phyloP scores from a whole-genome alignment of 2,888 invertebrate species.

The Oxyteleia sp. region DNA sequence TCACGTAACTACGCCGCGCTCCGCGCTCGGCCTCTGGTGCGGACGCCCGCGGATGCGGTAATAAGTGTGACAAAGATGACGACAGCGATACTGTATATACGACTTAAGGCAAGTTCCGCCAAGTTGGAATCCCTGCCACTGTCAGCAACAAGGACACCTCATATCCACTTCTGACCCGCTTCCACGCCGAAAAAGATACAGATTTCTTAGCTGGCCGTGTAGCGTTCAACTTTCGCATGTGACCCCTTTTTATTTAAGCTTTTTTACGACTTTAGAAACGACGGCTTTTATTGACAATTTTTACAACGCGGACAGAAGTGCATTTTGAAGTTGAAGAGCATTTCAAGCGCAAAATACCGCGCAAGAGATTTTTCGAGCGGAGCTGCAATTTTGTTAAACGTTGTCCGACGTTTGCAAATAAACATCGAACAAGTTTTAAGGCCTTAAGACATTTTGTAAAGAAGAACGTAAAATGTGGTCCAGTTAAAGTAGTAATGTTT shows the following conservation, averaged over 20 bases:
- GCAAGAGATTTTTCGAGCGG: no score
- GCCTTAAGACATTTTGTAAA: no score
- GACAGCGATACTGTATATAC: slow-evolving; percentile 43
- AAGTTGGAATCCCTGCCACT: slow-evolving; percentile 57
- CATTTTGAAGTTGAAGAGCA: slow-evolving; percentile 2
- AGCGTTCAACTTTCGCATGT: slow-evolving; percentile 34
- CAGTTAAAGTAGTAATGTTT: no score
- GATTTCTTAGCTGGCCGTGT: slow-evolving; percentile 43
- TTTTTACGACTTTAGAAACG: slow-evolving; percentile 8
- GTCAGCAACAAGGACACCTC: slow-evolving; percentile 47
- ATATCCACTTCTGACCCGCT: slow-evolving; percentile 36
- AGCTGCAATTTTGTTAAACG: no score
- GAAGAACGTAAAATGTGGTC: no score
- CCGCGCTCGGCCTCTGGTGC: slow-evolving; percentile 22
- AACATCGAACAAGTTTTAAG: no score
- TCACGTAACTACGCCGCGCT: slow-evolving; percentile 46
- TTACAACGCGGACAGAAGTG: slow-evolving; percentile 17
- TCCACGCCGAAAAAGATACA: slow-evolving; percentile 37
- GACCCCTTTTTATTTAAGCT: slow-evolving; percentile 28
- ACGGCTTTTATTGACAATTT: slow-evolving; percentile 35
- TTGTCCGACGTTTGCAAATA: no score
- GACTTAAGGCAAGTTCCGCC: slow-evolving; percentile 60
- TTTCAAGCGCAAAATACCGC: neutral
- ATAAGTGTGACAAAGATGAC: slow-evolving; percentile 73
- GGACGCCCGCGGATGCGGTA: slow-evolving; percentile 54